A percentile compares a stretch with the other conserved stretches of the same genome.
phyloP scores from a whole-genome alignment of 1,140 invertebrate genomes.

The Pteromalus puparum region DNA sequence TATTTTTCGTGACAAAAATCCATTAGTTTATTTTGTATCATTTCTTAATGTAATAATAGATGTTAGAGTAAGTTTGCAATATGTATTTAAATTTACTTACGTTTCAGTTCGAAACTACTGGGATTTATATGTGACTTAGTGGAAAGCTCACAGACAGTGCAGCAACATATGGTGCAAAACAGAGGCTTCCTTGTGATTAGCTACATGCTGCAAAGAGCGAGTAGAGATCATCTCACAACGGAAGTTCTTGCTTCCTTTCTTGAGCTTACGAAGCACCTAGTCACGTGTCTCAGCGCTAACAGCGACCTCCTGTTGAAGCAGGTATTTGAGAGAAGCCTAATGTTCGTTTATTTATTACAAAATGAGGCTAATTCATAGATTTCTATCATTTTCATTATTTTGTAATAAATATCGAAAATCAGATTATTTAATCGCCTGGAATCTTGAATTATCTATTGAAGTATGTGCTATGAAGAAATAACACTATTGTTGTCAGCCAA shows the following conservation, averaged over 20 bases:
- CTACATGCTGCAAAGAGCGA: constrained; percentile 95
- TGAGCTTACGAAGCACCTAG: constrained; percentile 96
- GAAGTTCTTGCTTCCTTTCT: constrained; percentile 95
- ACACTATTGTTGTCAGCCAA: background rate
- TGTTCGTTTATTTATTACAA: background rate
- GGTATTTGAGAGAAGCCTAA: constrained; percentile 75
- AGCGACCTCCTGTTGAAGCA: constrained; percentile 96
- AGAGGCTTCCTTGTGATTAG: constrained; percentile 98
- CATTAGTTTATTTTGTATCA: too few relatives aligned
- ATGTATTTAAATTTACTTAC: too few relatives aligned
- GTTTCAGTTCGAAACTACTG: constrained; percentile 92
- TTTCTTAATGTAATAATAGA: too few relatives aligned
- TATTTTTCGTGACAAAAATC: background rate
- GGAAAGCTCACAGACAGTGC: constrained; percentile 96
- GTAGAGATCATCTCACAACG: constrained; percentile 93
- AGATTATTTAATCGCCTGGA: too few relatives aligned
- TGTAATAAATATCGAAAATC: background rate
- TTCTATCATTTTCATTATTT: background rate
- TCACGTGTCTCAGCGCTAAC: constrained; percentile 94
- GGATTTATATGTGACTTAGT: constrained; percentile 98
- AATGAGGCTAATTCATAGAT: background rate
- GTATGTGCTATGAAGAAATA: background rate
- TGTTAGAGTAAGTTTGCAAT: too few relatives aligned
- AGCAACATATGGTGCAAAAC: constrained; percentile 99
- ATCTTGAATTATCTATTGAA: too few relatives aligned